These are phyloP conservation scores for Cyanoramphus novaezelandiae DNA, from an alignment of 2,113 vertebrate species.

Conservation along the genomic window DNA sequence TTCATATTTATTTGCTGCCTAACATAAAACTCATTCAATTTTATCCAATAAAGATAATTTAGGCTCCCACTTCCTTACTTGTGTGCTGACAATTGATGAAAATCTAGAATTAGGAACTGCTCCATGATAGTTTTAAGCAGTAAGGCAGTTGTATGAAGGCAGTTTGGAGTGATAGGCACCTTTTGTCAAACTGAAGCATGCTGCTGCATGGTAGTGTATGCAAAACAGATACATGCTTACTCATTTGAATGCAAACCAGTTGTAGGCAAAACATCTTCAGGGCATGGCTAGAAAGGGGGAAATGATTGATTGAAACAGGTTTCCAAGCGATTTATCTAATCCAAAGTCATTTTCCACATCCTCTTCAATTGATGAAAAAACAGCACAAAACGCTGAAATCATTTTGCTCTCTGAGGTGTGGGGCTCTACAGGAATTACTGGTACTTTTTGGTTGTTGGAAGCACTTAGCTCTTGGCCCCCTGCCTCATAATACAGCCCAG, in stretches of 20 bases:
- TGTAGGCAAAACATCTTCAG: conserved; percentile 39
- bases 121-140: neutral
- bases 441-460: neutral
- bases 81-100: neutral
- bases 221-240: neutral
- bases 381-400: neutral
- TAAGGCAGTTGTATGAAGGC: neutral
- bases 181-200: neutral
- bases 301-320: conserved; percentile 50
- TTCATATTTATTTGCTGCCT: neutral
- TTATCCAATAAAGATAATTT: neutral
- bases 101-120: neutral
- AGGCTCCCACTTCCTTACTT: neutral
- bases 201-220: neutral
- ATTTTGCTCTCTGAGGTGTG: conserved; percentile 14
- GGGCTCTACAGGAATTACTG: conserved; percentile 47
- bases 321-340: conserved; percentile 59
- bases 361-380: neutral
- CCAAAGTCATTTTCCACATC: conserved; percentile 26
- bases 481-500: conserved; percentile 29
- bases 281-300: conserved; percentile 11
- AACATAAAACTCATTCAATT: neutral
- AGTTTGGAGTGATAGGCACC: neutral
- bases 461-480: conserved; percentile 27
- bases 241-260: conserved; percentile 18